These are phyloP conservation scores for Galaxias olidus DNA, from an alignment of 2,797 vertebrate species.

Conservation along the genomic window DNA sequence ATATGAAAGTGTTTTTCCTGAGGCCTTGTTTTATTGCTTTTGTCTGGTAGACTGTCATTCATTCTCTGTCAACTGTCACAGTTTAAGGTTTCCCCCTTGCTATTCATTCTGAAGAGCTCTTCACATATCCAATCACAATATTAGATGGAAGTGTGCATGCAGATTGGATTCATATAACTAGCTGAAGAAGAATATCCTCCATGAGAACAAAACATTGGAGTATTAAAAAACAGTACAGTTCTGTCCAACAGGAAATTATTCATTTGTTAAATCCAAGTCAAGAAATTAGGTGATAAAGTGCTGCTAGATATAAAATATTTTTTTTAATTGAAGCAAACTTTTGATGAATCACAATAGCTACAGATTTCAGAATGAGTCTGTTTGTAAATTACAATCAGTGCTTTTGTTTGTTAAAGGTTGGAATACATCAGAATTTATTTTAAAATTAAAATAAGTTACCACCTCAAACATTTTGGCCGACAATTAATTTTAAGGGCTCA, in stretches of 20 bases:
- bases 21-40: constrained; percentile 10
- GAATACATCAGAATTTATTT: neutral
- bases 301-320: too few species aligned
- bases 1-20: constrained; percentile 4
- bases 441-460: constrained; percentile 10
- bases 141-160: neutral
- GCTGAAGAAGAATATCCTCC: neutral
- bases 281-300: too few species aligned
- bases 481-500: constrained; percentile 16
- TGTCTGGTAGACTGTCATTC: constrained; percentile 9
- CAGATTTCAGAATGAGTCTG: too few species aligned
- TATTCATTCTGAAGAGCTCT: constrained; percentile 3
- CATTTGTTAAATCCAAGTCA: too few species aligned
- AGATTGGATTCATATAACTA: constrained; percentile 2
- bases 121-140: constrained; percentile 7
- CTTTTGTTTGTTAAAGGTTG: neutral
- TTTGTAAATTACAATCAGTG: too few species aligned
- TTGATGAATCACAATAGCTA: too few species aligned
- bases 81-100: neutral
- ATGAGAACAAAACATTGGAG: neutral
- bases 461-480: constrained; percentile 19
- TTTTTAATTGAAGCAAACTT: too few species aligned
- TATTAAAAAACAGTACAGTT: too few species aligned
- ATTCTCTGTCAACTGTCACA: constrained; percentile 1
- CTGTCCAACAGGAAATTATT: too few species aligned